Percentiles rank a stretch among this genome's conserved stretches.
phyloP scores from a whole-genome alignment of 2,113 vertebrate genomes.

The Aphyosemion australe region DNA sequence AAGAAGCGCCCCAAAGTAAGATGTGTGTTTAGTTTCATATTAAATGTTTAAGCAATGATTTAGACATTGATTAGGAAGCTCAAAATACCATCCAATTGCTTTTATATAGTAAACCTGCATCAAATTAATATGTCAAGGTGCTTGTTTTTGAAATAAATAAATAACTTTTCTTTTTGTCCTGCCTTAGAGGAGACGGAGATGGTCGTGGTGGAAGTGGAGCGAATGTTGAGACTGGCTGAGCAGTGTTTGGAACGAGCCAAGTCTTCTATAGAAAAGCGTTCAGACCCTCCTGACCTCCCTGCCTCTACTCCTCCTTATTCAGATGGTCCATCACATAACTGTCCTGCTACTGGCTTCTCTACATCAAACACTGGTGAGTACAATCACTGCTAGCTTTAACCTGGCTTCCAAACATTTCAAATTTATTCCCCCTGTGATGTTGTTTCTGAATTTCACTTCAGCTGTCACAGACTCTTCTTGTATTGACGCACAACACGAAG shows the following conservation, averaged over 20 bases:
- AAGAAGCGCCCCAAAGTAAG: slow-evolving; percentile 80
- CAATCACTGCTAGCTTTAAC: too few relatives aligned
- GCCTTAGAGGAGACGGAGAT: slow-evolving; percentile 71
- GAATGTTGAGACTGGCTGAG: slow-evolving; percentile 90
- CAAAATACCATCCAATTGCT: neutral
- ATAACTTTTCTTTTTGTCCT: neutral
- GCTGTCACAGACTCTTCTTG: slow-evolving; percentile 13
- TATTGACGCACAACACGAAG: neutral
- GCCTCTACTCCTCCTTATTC: slow-evolving; percentile 3
- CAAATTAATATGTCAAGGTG: neutral
- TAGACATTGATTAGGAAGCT: neutral
- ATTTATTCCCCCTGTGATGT: slow-evolving; percentile 1
- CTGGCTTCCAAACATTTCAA: neutral
- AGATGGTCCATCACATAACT: slow-evolving; percentile 10
- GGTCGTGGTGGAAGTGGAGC: slow-evolving; percentile 80
- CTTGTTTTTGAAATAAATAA: neutral
- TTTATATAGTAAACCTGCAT: neutral
- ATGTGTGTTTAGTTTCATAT: neutral
- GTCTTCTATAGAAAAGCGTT: slow-evolving; percentile 78
- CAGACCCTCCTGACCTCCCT: slow-evolving; percentile 14
- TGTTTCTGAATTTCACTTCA: neutral
- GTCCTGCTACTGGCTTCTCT: neutral
- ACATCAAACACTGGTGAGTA: slow-evolving; percentile 32
- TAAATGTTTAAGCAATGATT: neutral
- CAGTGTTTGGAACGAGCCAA: slow-evolving; percentile 94